A percentile compares a stretch with the other conserved stretches of the same genome.
Evolutionary conservation across 2,113 vertebrate genomes (phyloP).

Genomic region (Calidris pugnax): DNA sequence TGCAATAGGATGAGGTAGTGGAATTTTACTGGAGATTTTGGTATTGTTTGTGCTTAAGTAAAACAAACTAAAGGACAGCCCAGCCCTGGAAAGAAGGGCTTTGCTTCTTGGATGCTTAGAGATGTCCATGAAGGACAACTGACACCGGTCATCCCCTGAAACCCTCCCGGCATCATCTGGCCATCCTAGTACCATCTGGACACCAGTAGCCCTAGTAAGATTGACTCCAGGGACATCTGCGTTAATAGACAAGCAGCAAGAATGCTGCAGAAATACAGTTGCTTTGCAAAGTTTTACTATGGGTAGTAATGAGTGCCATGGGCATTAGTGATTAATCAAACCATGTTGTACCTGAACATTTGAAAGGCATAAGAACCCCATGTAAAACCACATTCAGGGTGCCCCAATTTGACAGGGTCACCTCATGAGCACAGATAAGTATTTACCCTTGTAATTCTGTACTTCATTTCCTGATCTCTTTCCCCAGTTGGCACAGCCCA

Average conservation of each 20-base stretch:
- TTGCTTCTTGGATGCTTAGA: background rate
- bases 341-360: background rate
- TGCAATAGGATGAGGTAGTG: background rate
- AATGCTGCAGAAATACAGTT: background rate
- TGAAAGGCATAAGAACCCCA: background rate
- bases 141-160: background rate
- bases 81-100: background rate
- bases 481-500: background rate
- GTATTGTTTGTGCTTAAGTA: background rate
- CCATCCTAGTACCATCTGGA: background rate
- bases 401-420: background rate
- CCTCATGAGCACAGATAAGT: background rate
- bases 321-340: background rate
- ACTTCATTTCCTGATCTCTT: background rate
- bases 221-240: no score
- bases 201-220: no score
- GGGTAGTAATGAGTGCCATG: accelerated
- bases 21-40: background rate
- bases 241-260: background rate
- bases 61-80: background rate
- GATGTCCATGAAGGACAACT: background rate
- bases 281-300: background rate
- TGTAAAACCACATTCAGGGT: background rate
- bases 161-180: background rate
- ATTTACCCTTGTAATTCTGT: background rate